These are phyloP conservation scores for Pristionchus exspectatus DNA, from an alignment of 2,888 invertebrate species.

Conservation along the genomic window DNA sequence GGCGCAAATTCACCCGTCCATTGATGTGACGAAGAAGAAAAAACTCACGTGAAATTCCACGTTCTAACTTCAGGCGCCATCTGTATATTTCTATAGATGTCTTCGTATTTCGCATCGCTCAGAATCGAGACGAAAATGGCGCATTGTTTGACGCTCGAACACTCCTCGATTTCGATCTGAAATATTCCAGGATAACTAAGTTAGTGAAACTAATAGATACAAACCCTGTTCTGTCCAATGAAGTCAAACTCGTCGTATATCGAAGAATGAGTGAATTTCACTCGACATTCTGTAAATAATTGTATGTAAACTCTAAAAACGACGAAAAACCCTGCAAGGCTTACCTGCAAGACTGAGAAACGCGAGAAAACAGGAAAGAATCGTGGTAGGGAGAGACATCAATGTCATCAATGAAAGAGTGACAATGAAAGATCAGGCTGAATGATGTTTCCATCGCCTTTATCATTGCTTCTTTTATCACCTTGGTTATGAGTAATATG, in stretches of 20 bases:
- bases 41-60: neutral
- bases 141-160: neutral
- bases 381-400: neutral
- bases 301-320: neutral
- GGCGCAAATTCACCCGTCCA: too few relatives aligned
- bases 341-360: neutral
- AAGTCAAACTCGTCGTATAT: constrained; percentile 6
- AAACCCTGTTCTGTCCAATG: neutral
- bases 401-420: neutral
- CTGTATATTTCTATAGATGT: neutral
- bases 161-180: neutral
- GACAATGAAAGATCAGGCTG: neutral
- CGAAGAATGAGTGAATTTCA: constrained; percentile 18
- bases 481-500: neutral
- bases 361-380: neutral
- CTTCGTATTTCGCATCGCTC: neutral
- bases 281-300: constrained; percentile 14
- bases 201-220: too few relatives aligned
- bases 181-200: too few relatives aligned
- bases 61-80: neutral
- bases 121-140: neutral
- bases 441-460: neutral
- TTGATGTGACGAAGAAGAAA: too few relatives aligned
- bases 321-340: neutral
- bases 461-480: constrained; percentile 33